phyloP scores from a whole-genome alignment of 2,113 vertebrate species.

The Eudyptes chrysolophus region DNA sequence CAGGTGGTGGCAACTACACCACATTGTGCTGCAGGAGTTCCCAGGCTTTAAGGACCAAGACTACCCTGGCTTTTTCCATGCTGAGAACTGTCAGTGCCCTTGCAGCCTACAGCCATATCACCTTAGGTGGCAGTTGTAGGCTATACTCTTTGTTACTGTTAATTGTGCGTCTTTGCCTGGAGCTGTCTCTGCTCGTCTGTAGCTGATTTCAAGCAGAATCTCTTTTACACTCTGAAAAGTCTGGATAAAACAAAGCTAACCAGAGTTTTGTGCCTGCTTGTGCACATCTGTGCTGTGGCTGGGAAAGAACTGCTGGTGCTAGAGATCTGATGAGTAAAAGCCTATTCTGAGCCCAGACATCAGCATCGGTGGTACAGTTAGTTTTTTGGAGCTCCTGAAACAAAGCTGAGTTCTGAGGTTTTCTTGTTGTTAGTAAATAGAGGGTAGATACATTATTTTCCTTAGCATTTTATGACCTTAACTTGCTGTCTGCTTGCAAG shows the following conservation, averaged over 20 bases:
- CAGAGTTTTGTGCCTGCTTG: background rate
- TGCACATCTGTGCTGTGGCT: background rate
- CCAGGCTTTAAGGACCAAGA: background rate
- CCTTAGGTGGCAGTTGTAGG: background rate
- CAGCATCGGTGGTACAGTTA: rapidly evolving
- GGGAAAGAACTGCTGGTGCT: background rate
- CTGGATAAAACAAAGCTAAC: background rate
- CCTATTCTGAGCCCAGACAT: rapidly evolving
- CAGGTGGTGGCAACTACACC: background rate
- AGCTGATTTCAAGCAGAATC: background rate
- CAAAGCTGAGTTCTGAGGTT: background rate
- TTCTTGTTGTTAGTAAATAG: background rate
- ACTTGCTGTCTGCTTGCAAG: background rate
- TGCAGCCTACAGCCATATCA: rapidly evolving
- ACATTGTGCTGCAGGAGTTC: rapidly evolving
- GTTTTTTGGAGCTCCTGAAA: background rate
- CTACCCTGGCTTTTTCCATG: rapidly evolving
- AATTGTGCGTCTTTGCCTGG: background rate
- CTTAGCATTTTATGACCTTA: background rate
- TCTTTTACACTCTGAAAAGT: background rate
- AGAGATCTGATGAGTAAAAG: background rate
- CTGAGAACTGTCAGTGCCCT: background rate
- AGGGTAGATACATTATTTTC: background rate
- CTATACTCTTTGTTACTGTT: background rate
- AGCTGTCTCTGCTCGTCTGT: background rate